Base-by-base conservation (phyloP, 2,888 invertebrate species). In the Aporophyla lueneburgensis region DNA sequence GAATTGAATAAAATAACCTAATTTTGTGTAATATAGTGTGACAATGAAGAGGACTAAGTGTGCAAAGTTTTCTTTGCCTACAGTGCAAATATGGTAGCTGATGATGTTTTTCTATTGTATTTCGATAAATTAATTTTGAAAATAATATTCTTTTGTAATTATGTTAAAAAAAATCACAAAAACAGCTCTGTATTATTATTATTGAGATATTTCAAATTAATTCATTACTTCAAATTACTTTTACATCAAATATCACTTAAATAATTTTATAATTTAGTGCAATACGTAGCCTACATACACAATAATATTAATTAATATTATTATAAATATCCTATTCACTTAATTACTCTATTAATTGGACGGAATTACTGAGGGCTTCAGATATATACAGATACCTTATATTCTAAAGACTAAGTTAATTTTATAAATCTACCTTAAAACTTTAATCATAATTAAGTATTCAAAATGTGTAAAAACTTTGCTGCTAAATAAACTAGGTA, bases 321-420 rank as follows among this genome's bases (percentile, higher is more conserved):
- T 43, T 61, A 49, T 65, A 71, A 81, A 66, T 78, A 72, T 61
- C 16, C 27, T 69, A 80, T 16, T 69, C 21, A 24, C 51, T 49
- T 71, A 56, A 65, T 84, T 16, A 72, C 46, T 68, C 40, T 69
- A 81, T 5, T 76, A 91, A 93, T 87, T 94, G 95, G 95, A 95
- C 96, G 95, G 96, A 95, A 81, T 93, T 77, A 87, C 95, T 95
- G 94, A 94, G 83, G 95, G 94, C 81, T 91, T 88, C 87, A 85
- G 74, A 82, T 89, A 89, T 93, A 90, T 92, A 91, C 86, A 90
- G n/a, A 78, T 72, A 71, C n/a, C 54, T 83, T 80, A 83, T 21
- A 53, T 43, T 40, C 68, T 83, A 74, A 71, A 40, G 14, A 43
- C 69, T 76, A 82, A 40, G 16, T 21, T 69, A 68, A 46, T 27